Evolutionary conservation across 1,140 invertebrate species (phyloP).

Genomic region (Tetramorium alpestre): DNA sequence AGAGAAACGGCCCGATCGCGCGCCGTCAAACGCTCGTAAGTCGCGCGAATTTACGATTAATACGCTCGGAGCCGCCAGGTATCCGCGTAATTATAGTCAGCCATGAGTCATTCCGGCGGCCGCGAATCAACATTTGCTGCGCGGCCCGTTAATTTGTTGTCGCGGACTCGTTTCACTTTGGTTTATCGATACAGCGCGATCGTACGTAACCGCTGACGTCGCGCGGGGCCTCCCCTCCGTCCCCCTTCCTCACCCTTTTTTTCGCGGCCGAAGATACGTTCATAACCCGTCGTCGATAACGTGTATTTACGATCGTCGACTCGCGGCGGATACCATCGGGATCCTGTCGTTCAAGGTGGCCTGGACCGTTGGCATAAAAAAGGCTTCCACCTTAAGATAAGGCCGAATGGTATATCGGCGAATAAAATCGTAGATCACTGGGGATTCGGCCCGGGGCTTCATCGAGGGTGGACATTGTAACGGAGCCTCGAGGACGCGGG

Average conservation of each 20-base stretch:
- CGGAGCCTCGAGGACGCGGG: conserved; percentile 33
- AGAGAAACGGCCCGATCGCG: conserved; percentile 37
- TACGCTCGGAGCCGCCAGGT: conserved; percentile 43
- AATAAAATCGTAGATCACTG: conserved; percentile 75
- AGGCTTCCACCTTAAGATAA: conserved; percentile 65
- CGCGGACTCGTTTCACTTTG: conserved; percentile 61
- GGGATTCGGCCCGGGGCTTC: conserved; percentile 51
- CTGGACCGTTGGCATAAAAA: conserved; percentile 62
- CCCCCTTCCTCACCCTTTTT: conserved; percentile 31
- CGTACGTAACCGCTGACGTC: conserved; percentile 57
- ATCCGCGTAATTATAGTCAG: conserved; percentile 47
- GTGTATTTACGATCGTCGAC: conserved; percentile 61
- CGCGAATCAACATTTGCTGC: conserved; percentile 42
- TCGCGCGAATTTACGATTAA: conserved; percentile 66
- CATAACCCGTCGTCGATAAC: conserved; percentile 67
- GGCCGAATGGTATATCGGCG: conserved; percentile 68
- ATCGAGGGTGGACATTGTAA: conserved; percentile 61
- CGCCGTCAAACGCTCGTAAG: conserved; percentile 58
- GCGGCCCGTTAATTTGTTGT: conserved; percentile 53
- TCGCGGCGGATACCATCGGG: conserved; percentile 55
- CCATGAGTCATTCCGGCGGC: conserved; percentile 48
- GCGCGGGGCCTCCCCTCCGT: conserved; percentile 23
- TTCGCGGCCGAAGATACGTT: conserved; percentile 66
- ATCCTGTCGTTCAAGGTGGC: conserved; percentile 65
- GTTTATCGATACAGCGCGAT: conserved; percentile 52